phyloP scores from a whole-genome alignment of 2,113 vertebrate species.

The Hystrix cristata region DNA sequence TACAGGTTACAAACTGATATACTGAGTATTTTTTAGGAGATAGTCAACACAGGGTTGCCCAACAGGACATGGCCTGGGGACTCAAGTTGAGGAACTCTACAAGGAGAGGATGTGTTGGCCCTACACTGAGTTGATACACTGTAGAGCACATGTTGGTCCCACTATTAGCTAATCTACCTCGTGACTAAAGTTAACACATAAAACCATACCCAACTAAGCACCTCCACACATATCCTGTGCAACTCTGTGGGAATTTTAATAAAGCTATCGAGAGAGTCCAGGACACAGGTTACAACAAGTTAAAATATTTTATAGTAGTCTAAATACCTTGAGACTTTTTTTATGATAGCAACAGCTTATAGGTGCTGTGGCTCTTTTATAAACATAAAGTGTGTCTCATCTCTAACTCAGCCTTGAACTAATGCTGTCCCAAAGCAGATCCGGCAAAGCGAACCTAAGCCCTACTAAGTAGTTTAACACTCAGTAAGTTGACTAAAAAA shows the following conservation, averaged over 20 bases:
- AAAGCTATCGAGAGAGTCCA: slow-evolving; percentile 64
- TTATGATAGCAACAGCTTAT: slow-evolving; percentile 64
- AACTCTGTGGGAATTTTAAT: slow-evolving; percentile 62
- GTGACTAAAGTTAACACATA: slow-evolving; percentile 66
- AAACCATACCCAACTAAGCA: slow-evolving; percentile 53
- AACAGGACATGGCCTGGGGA: neutral
- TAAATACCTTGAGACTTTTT: slow-evolving; percentile 64
- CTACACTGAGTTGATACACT: slow-evolving; percentile 46
- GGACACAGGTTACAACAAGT: slow-evolving; percentile 75
- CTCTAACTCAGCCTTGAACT: slow-evolving; percentile 26
- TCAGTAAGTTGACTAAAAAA: slow-evolving; percentile 20
- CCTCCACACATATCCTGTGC: slow-evolving; percentile 5
- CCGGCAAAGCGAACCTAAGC: slow-evolving; percentile 40
- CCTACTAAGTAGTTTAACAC: neutral
- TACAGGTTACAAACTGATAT: slow-evolving; percentile 2
- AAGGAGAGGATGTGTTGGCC: neutral
- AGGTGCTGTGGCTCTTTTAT: slow-evolving; percentile 49
- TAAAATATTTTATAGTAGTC: slow-evolving; percentile 48
- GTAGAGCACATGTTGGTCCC: neutral
- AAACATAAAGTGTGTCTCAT: slow-evolving; percentile 46
- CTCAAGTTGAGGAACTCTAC: slow-evolving; percentile 35
- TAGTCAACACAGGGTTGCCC: neutral
- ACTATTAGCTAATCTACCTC: slow-evolving; percentile 54
- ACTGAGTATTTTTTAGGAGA: neutral
- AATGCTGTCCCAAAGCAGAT: slow-evolving; percentile 22